These are phyloP conservation scores for Myrmecobius fasciatus DNA, from an alignment of 2,113 vertebrate species.

Conservation along the genomic window DNA sequence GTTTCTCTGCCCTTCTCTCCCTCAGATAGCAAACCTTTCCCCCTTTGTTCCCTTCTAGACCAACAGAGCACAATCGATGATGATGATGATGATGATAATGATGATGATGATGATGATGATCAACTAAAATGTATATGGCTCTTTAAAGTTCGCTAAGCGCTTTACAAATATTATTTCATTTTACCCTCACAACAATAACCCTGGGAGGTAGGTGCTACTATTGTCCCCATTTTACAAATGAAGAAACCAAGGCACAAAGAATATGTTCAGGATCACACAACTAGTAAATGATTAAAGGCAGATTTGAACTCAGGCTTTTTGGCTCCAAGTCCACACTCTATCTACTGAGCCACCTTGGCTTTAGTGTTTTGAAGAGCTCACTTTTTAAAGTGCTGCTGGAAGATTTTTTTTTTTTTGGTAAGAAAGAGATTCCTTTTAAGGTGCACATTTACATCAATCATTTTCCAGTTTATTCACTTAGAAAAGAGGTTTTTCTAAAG, in stretches of 20 bases:
- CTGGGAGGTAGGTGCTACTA: not conserved
- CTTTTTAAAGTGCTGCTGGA: not conserved
- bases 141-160: not conserved
- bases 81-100: not conserved
- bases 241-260: not conserved
- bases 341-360: not conserved
- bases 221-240: not conserved
- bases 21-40: not conserved
- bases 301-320: not conserved
- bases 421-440: not conserved
- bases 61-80: not conserved
- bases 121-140: not conserved
- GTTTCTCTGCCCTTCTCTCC: not conserved
- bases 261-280: not conserved
- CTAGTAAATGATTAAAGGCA: not conserved
- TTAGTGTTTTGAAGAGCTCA: not conserved
- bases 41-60: not conserved
- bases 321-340: not conserved
- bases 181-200: not conserved
- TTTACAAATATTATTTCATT: not conserved
- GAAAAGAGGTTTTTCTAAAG: not conserved
- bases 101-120: too few relatives aligned
- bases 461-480: not conserved
- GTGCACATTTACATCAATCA: not conserved
- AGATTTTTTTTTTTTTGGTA: not conserved